Evolutionary conservation across 2,113 vertebrate genomes (phyloP), one percentile per base, ranked within the genome.

Genomic region (Strigops habroptila): DNA sequence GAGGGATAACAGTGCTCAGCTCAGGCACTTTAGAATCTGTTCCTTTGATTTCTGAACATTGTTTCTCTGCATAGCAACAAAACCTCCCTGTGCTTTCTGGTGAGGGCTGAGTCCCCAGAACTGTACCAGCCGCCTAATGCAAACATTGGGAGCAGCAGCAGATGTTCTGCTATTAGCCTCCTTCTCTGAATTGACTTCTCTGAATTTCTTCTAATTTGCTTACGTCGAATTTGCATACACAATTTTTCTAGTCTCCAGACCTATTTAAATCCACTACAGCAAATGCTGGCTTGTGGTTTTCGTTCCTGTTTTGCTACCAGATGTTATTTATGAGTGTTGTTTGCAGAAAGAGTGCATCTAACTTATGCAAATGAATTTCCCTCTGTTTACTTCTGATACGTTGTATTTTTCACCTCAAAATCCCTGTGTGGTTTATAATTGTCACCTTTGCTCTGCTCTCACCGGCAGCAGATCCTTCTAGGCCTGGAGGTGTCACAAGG

Each of bases 161-260:
- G 95, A 84, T 97, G 90, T 87, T 95, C 87, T 62, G 62, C 91
- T 68, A 57, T 94, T 82, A 96, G 89, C 70, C 41, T 68, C 28
- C 81, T 95, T 51, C 82, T 93, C 78, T 83, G 93, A 89, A 93
- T 82, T 86, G 74, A 90, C 57, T 90, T 94, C 37, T 84, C 90
- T 90, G 88, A 93, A 94, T 96, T 91, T 90, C 92, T 92, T 91
- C 80, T 92, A 31, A 93, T 88, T 93, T 94, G 60, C 82, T 95
- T 80, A 22, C 76, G 90, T 71, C 39, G 33, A 95, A 96, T 88
- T 88, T 79, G 86, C 68, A 86, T 88, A 28, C 28, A 15, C 18
- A 1, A 46, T 86, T 94, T 76, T 96, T 71, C 78, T 74, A n/a
- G 43, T 59, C n/a, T 86, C 30, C n/a, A 90, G 60, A 28, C 82